A percentile compares a stretch with the other conserved stretches of the same genome.
phyloP scores from a whole-genome alignment of 2,888 invertebrate species.

The Dermolepida albohirtum region DNA sequence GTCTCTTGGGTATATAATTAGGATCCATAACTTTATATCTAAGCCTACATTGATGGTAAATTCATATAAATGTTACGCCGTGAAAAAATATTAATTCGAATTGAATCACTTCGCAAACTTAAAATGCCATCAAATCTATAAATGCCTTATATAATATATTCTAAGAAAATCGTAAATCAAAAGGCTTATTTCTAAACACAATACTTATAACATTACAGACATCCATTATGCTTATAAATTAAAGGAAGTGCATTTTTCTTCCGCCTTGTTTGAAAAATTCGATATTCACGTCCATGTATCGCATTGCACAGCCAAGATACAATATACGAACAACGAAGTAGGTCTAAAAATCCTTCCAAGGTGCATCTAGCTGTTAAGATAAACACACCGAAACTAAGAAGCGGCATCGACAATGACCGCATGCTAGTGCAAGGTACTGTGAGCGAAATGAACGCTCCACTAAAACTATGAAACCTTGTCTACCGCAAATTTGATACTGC shows the following conservation, averaged over 20 bases:
- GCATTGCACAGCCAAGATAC: conserved; percentile 34
- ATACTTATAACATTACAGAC: background rate
- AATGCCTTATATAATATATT: too few relatives aligned
- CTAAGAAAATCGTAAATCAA: too few relatives aligned
- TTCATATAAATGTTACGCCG: too few relatives aligned
- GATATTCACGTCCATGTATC: conserved; percentile 53
- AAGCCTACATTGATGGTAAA: too few relatives aligned
- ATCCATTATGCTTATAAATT: conserved; percentile 19
- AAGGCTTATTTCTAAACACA: too few relatives aligned
- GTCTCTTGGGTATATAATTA: too few relatives aligned
- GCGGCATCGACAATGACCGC: background rate
- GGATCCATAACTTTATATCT: too few relatives aligned
- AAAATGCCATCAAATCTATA: too few relatives aligned
- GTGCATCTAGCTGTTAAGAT: conserved; percentile 31
- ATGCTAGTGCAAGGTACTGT: background rate
- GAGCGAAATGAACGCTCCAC: conserved; percentile 29
- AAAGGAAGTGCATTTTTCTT: conserved; percentile 48
- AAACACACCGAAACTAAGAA: conserved; percentile 4
- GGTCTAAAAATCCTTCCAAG: conserved; percentile 42
- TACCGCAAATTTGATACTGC: conserved; percentile 62
- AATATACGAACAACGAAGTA: conserved; percentile 32
- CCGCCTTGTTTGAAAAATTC: conserved; percentile 47
- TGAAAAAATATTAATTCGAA: too few relatives aligned
- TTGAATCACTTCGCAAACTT: too few relatives aligned
- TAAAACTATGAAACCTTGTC: conserved; percentile 41